Conservation (phyloP, 37 sponge, comb jelly and placozoan species). For the Beroe forskalii region DNA sequence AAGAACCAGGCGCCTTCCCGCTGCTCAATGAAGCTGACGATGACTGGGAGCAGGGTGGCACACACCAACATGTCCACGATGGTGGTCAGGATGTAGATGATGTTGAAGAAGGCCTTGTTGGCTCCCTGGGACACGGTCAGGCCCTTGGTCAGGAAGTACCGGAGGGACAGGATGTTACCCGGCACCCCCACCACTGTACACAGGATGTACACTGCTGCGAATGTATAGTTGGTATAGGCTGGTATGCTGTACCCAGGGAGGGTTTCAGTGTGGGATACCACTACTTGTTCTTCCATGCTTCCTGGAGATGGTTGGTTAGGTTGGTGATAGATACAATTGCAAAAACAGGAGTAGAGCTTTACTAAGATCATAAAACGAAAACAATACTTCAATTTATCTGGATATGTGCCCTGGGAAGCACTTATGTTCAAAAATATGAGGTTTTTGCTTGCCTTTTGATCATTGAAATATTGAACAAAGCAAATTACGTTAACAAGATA, state of each 20-base stretch:
- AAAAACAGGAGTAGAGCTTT: no score
- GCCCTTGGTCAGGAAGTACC: slow-evolving; percentile 1
- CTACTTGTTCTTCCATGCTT: background rate
- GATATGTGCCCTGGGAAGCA: no score
- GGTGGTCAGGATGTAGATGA: slow-evolving; percentile 44
- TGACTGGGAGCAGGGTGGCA: slow-evolving; percentile 14
- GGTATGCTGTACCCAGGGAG: background rate
- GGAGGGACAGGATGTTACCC: slow-evolving; percentile 35
- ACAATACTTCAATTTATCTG: no score
- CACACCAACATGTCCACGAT: background rate
- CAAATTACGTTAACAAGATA: no score
- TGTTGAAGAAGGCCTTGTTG: slow-evolving; percentile 47
- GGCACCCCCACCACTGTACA: background rate
- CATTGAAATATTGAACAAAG: no score
- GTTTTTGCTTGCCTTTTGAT: no score
- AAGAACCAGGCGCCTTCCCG: background rate
- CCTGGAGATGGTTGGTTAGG: no score
- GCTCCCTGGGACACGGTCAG: background rate
- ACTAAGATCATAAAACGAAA: no score
- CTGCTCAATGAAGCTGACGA: slow-evolving; percentile 28
- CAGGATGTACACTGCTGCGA: slow-evolving; percentile 43
- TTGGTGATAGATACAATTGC: no score
- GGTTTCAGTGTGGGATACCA: background rate
- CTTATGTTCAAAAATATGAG: no score
- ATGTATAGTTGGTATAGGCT: slow-evolving; percentile 38